Percentiles rank a stretch among this genome's conserved stretches.
Evolutionary conservation across 2,113 vertebrate genomes (phyloP).

Genomic region (Hemiscyllium ocellatum): DNA sequence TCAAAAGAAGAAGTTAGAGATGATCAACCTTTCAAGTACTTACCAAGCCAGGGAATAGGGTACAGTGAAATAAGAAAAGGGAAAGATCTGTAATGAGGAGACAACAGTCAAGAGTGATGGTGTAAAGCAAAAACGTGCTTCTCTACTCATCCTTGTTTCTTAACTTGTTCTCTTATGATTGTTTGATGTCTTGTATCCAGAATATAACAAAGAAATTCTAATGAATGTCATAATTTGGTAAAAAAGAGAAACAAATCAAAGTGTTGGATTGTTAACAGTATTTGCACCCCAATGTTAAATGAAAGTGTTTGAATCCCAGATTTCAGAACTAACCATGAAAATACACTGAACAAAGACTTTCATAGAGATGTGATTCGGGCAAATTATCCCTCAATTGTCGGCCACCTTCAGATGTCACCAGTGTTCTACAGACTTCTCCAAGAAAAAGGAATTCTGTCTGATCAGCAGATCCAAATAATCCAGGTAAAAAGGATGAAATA

Average conservation of each 20-base stretch:
- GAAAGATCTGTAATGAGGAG: background rate
- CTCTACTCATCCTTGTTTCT: background rate
- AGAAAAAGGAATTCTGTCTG: slow-evolving; percentile 8
- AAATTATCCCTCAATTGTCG: background rate
- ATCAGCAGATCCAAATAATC: slow-evolving; percentile 7
- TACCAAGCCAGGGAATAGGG: background rate
- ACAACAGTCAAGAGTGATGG: background rate
- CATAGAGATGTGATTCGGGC: background rate
- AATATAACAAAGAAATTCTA: background rate
- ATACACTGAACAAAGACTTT: background rate
- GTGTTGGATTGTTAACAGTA: background rate
- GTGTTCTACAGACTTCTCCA: background rate
- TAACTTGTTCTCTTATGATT: background rate
- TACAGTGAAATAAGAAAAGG: background rate
- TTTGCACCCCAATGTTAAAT: background rate
- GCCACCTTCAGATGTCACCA: background rate
- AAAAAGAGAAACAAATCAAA: background rate
- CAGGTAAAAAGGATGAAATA: background rate
- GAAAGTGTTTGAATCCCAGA: slow-evolving; percentile 1
- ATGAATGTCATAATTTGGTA: too few relatives aligned
- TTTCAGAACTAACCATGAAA: background rate
- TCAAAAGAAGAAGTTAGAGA: too few relatives aligned
- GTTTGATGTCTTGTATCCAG: background rate
- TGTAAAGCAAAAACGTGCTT: background rate
- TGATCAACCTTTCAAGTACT: background rate